Evolutionary conservation across 2,113 vertebrate genomes (phyloP).

Genomic region (Nibea albiflora): DNA sequence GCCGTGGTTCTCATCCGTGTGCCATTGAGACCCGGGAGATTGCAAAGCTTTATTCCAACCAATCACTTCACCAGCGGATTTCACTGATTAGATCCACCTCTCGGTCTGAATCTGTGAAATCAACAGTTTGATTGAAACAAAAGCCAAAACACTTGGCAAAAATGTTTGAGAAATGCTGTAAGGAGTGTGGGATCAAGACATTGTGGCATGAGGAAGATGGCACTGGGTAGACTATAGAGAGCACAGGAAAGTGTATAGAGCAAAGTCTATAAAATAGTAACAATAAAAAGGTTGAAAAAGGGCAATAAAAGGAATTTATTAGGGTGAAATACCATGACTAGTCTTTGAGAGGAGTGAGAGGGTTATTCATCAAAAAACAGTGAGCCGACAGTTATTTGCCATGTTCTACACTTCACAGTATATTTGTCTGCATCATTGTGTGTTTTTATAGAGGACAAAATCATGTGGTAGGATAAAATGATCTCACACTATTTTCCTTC

Average conservation of each 20-base stretch:
- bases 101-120: constrained; percentile 47
- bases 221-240: neutral
- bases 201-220: neutral
- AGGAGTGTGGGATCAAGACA: neutral
- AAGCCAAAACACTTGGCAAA: neutral
- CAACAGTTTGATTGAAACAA: constrained; percentile 35
- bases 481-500: neutral
- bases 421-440: neutral
- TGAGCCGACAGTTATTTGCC: neutral
- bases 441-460: neutral
- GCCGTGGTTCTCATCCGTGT: constrained; percentile 15
- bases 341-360: neutral
- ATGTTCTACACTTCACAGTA: neutral
- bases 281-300: neutral
- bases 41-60: constrained; percentile 48
- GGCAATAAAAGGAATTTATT: neutral
- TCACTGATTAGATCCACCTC: constrained; percentile 53
- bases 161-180: neutral
- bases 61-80: constrained; percentile 44
- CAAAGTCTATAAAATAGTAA: neutral
- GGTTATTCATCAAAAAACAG: neutral
- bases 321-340: neutral
- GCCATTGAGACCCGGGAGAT: constrained; percentile 27
- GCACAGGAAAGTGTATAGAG: neutral
- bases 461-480: neutral